Base-by-base conservation (phyloP, 2,888 invertebrate species). In the Drepanosiphum platanoidis region DNA sequence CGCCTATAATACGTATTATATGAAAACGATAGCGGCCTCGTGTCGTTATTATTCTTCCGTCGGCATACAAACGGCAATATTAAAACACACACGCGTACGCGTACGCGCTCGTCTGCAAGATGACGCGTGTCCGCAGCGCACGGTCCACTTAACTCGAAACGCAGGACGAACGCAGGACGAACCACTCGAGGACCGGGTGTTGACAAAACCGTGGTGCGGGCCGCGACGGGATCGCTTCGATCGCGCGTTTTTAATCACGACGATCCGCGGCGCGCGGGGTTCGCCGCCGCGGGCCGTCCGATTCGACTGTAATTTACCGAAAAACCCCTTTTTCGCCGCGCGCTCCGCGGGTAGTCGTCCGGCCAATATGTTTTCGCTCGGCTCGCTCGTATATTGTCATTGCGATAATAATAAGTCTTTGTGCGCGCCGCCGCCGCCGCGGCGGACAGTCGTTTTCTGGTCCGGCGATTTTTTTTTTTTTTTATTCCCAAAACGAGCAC, bases 131-230 rank as follows among this genome's bases (percentile, higher is more conserved):
- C 81, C 13, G 66, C n/a, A n/a, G n/a, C 61, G 39, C 36, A 34
- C 74, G 83, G 83, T 75, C 75, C 83, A 83, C 83, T 83, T 83
- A 66, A 83, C 83, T 75, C 52, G 61, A n/a, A 1, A 13, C 9
- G 36, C 34, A 11, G 15, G 18, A 11, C 0, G n/a, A 8, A 58
- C 27, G 4, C 39, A 22, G 66, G 32, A 15, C 0, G 66, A 80
- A 34, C 27, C 70, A 32, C 27, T 30, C 39, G 27, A 39, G 46
- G 42, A 34, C 70, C 78, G 79, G n/a, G 70, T 80, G 80, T 80
- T 80, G 82, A 71, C 81, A 39, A 72, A 61, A 82, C 71, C 39
- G 71, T 34, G 52, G 52, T n/a, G 71, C 81, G 30, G 22, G 5
- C 34, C 61, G 82, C 39, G 46, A 30, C 72, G 71, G 42, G 22